Base-by-base conservation (phyloP, 1,140 invertebrate genomes). In the Solenopsis fugax region DNA sequence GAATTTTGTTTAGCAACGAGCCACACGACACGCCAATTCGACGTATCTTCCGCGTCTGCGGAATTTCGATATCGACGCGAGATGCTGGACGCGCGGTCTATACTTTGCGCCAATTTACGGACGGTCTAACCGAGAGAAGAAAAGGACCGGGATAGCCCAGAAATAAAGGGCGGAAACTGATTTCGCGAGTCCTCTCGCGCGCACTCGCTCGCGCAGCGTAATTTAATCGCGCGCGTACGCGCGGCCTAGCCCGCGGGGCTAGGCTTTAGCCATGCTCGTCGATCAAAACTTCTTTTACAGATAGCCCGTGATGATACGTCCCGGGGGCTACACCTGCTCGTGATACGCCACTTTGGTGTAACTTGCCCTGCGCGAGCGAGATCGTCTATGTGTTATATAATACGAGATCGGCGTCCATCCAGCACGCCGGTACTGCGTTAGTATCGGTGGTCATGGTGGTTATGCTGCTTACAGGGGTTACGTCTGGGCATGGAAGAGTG, bases 401-500 rank as follows among this genome's bases (percentile, higher is more conserved):
- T 87, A 73, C 81, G 62, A 91, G 76, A 88, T 48, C 77, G 58
- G 81, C 80, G 82, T 67, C 58, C 78, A 75, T 58, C 29, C 87
- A 45, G 75, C 64, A 54, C 82, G 58, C 65, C 86, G 69, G 21
- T 45, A 48, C 75, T 41, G 34, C 77, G 48, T 81, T 34, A 48
- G 65, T 81, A 81, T 24, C 64, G 64, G 62, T 81, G 88, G 71
- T 89, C 89, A 88, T 88, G 87, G 75, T 92, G 91, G 88, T 92
- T 91, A 90, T 86, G 87, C 87, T 91, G 90, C 89, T 93, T 93
- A 91, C 87, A 90, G 90, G 78, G 86, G 87, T 91, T 91, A 90
- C 82, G 91, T 93, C 90, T 90, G 89, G 80, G 64, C 52, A 86
- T 91, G 80, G 72, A 90, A 86, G 88, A 87, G 80, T 58, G 65